phyloP scores from a whole-genome alignment of 2,113 vertebrate genomes.

The Nycticorax nycticorax region DNA sequence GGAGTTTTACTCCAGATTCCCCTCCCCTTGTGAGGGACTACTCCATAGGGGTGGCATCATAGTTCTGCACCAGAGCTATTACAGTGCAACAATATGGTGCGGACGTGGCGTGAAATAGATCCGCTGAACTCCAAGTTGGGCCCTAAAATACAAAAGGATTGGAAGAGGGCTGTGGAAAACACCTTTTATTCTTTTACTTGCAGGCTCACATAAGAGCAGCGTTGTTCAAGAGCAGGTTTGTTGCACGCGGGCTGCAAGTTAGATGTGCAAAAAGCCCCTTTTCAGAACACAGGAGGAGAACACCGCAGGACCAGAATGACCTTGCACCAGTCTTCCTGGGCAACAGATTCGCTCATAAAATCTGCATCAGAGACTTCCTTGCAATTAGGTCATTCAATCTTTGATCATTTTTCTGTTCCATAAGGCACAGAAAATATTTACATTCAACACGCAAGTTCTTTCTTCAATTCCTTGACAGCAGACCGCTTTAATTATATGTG shows the following conservation, averaged over 20 bases:
- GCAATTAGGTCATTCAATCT: conserved; percentile 53
- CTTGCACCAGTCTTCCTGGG: not conserved
- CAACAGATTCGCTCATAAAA: not conserved
- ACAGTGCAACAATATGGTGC: not conserved
- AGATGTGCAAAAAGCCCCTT: not conserved
- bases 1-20: not conserved
- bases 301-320: not conserved
- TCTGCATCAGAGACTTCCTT: not conserved
- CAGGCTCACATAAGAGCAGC: not conserved
- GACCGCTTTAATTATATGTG: conserved; percentile 32
- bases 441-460: conserved; percentile 9
- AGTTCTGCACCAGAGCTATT: not conserved
- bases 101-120: not conserved
- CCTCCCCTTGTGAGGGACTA: not conserved
- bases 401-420: conserved; percentile 36
- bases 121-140: not conserved
- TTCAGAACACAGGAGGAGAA: not conserved
- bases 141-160: not conserved
- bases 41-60: not conserved
- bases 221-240: not conserved
- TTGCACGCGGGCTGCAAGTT: not conserved
- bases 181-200: not conserved
- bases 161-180: not conserved
- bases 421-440: conserved; percentile 40
- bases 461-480: conserved; percentile 27